Percentiles rank a stretch among this genome's conserved stretches.
These are phyloP conservation scores for Planiliza haematocheilus DNA, from an alignment of 2,113 vertebrate species.

Conservation along the genomic window DNA sequence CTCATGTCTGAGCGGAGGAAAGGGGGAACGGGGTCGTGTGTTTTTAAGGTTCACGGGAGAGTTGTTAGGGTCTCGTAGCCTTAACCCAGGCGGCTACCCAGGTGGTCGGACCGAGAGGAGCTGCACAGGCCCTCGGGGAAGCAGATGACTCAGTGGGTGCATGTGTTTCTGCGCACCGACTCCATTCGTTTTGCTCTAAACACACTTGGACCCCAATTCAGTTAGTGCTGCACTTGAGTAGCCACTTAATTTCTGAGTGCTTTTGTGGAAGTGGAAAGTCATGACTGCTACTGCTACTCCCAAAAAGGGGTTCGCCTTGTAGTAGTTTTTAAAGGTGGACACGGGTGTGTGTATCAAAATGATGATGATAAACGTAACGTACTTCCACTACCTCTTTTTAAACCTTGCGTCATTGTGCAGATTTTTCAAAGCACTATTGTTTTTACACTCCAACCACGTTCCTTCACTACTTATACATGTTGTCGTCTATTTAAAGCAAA, in stretches of 20 bases:
- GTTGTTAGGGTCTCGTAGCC: constrained; percentile 55
- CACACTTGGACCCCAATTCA: constrained; percentile 44
- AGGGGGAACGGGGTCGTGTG: constrained; percentile 34
- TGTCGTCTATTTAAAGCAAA: constrained; percentile 25
- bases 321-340: not conserved
- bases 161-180: constrained; percentile 45
- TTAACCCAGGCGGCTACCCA: constrained; percentile 50
- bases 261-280: constrained; percentile 50
- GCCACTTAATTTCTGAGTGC: constrained; percentile 51
- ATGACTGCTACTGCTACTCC: constrained; percentile 3
- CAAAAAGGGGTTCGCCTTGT: constrained; percentile 17
- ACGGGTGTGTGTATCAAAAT: not conserved
- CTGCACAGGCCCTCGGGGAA: constrained; percentile 42
- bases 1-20: constrained; percentile 30
- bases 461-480: constrained; percentile 10
- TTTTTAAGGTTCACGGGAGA: constrained; percentile 67
- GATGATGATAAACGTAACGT: not conserved
- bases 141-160: constrained; percentile 60
- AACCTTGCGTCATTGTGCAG: too few species aligned
- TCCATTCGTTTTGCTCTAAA: constrained; percentile 60
- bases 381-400: not conserved
- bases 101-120: constrained; percentile 70
- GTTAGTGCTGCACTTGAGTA: constrained; percentile 29
- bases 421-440: not conserved
- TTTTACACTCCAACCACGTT: constrained; percentile 20